Conservation (phyloP, 2,797 vertebrate species). For the Sardinella longiceps region DNA sequence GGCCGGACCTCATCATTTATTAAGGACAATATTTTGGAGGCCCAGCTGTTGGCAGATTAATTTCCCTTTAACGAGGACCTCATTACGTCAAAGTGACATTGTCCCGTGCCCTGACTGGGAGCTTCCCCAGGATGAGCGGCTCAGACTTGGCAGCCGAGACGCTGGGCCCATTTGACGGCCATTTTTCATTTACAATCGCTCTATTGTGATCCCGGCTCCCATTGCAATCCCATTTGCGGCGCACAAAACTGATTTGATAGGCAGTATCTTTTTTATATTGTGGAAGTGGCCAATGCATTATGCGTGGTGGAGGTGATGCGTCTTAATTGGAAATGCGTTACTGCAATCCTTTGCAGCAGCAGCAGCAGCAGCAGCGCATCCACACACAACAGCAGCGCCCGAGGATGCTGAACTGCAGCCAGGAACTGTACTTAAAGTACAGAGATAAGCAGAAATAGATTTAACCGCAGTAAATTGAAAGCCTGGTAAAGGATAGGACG, state of each 20-base stretch:
- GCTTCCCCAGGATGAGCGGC: constrained; percentile 38
- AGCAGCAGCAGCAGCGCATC: neutral
- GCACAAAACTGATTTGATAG: constrained; percentile 7
- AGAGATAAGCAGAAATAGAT: neutral
- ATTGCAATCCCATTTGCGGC: constrained; percentile 18
- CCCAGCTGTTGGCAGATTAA: constrained; percentile 60
- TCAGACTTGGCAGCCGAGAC: constrained; percentile 48
- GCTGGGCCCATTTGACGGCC: constrained; percentile 10
- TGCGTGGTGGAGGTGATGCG: neutral
- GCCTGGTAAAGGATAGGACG: neutral
- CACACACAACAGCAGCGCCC: neutral
- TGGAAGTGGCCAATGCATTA: constrained; percentile 17
- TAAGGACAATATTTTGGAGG: constrained; percentile 58
- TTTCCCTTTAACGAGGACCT: constrained; percentile 55
- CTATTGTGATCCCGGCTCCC: constrained; percentile 23
- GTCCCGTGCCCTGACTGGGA: constrained; percentile 34
- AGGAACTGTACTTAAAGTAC: neutral
- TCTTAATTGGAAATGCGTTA: constrained; percentile 21
- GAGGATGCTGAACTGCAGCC: neutral
- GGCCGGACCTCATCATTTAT: constrained; percentile 56
- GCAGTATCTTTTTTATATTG: constrained; percentile 17
- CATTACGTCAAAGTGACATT: constrained; percentile 57
- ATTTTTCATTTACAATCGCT: constrained; percentile 42
- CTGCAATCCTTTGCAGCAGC: too few species aligned
- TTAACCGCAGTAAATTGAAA: neutral